Evolutionary conservation across 2,113 vertebrate genomes (phyloP).

Genomic region (Daphoenositta chrysoptera): DNA sequence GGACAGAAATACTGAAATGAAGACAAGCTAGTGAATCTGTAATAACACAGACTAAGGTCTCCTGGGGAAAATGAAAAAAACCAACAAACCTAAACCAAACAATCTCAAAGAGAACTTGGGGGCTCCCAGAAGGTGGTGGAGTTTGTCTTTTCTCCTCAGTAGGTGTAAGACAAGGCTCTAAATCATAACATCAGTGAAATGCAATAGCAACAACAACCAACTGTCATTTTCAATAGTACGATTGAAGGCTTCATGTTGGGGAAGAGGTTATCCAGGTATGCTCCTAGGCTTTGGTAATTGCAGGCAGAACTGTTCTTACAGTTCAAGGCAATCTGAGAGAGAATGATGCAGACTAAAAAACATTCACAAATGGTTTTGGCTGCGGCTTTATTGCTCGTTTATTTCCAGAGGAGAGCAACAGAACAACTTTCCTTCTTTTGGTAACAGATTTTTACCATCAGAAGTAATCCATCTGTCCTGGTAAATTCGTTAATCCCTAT

Average conservation of each 20-base stretch:
- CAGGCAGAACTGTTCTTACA: not conserved
- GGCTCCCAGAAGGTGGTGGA: not conserved
- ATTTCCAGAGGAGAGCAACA: not conserved
- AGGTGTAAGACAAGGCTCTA: not conserved
- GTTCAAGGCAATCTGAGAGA: not conserved
- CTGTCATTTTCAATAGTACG: not conserved
- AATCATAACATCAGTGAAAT: not conserved
- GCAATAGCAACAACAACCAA: not conserved
- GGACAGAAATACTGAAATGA: not conserved
- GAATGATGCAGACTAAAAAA: not conserved
- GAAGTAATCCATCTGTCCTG: not conserved
- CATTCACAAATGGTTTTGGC: not conserved
- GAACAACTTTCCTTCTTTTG: not conserved
- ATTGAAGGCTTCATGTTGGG: not conserved
- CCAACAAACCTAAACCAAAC: not conserved
- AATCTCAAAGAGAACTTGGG: not conserved
- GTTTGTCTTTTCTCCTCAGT: conserved; percentile 15
- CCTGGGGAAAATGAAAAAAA: not conserved
- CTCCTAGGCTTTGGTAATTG: not conserved
- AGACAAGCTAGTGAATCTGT: not conserved
- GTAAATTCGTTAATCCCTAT: not conserved
- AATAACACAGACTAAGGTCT: not conserved
- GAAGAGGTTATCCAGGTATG: not conserved
- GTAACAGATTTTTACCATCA: not conserved
- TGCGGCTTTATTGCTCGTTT: not conserved